Evolutionary conservation across 1,140 invertebrate species (phyloP), one percentile per base, ranked within the genome.

Genomic region (Neuroterus valhalla): DNA sequence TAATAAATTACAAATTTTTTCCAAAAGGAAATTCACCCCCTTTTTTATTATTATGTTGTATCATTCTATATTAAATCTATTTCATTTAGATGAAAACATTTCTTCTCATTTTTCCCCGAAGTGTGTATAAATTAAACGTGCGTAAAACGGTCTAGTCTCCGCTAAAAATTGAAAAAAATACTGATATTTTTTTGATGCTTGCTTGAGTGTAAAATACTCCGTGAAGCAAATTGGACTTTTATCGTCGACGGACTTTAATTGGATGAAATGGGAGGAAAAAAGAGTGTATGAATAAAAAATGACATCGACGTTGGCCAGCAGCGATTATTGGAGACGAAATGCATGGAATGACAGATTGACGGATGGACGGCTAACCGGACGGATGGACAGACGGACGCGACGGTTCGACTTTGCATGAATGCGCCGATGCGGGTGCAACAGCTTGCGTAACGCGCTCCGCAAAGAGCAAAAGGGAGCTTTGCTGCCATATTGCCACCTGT

Each of bases 381-480:
- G 80, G 83, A 85, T 82, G 84, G 85, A 86, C 82, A 81, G 82
- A 85, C 85, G 84, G 83, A 84, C 84, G 83, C n/a, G 85, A 86
- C 84, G 84, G 82, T 88, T 89, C 83, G 88, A 90, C 86, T 90
- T 88, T 89, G 89, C 88, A 90, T 90, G 89, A 90, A 87, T 87
- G 88, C 87, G 88, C 89, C 90, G 88, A 90, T 90, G 88, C 88
- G 89, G 88, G 88, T 90, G 89, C 89, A 90, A 90, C 89, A 90
- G 89, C 89, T 90, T 90, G 89, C 88, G 88, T 89, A 90, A 90
- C 88, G 88, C 84, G 86, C 80, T 83, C 80, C 81, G 84, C 84
- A 87, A 86, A 88, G 86, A 88, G 87, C 85, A 87, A 88, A 88
- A 87, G 84, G 86, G 85, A 86, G 82, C 80, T 87, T 84, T 80